These are phyloP conservation scores for Syngnathus floridae DNA, from an alignment of 2,113 vertebrate genomes.

Conservation along the genomic window DNA sequence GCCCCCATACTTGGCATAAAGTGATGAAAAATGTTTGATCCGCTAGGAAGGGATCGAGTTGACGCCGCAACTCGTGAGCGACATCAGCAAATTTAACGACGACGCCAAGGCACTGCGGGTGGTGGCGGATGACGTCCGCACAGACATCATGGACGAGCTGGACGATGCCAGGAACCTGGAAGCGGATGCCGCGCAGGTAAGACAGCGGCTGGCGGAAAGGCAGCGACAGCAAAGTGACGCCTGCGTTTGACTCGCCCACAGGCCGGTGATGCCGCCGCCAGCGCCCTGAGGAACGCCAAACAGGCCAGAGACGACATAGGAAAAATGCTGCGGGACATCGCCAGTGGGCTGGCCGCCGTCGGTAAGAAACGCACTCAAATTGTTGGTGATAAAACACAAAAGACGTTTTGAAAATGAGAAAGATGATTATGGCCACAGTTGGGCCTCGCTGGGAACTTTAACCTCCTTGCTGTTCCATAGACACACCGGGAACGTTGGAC, in stretches of 20 bases:
- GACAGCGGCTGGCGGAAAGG: neutral
- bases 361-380: constrained; percentile 58
- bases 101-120: constrained; percentile 23
- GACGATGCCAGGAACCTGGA: constrained; percentile 3
- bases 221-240: neutral
- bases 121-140: fast-evolving
- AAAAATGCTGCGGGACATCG: constrained; percentile 61
- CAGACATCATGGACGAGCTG: constrained; percentile 15
- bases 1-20: neutral
- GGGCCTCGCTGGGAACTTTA: neutral
- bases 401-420: no score
- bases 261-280: constrained; percentile 29
- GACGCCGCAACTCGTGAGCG: constrained; percentile 26
- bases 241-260: constrained; percentile 20
- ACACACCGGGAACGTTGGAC: constrained; percentile 63
- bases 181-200: constrained; percentile 47
- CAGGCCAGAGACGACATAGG: constrained; percentile 56
- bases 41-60: constrained; percentile 31
- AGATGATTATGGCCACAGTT: no score
- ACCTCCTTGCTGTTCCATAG: constrained; percentile 48
- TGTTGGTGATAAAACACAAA: no score
- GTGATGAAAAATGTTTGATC: neutral
- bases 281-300: constrained; percentile 55
- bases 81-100: constrained; percentile 32
- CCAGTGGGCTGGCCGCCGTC: constrained; percentile 67